Evolutionary conservation across 64 coral and sea anemone genomes (phyloP), one percentile per base, ranked within the genome.

Genomic region (Pocillopora verrucosa): DNA sequence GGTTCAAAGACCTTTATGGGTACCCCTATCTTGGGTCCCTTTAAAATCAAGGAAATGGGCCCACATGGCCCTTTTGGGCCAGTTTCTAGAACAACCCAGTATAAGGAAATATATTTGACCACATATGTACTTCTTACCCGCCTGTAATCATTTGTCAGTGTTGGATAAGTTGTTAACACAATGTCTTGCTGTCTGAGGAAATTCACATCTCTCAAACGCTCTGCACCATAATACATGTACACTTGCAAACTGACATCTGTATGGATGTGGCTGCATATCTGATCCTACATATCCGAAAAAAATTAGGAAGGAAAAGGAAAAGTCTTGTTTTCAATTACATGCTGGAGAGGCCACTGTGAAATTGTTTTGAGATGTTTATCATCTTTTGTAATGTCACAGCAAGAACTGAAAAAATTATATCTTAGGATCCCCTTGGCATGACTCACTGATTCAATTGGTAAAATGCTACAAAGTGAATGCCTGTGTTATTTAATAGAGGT

Each of bases 141-240:
- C 34, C 58, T 51, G 73, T 80, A 93, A 17, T 93, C 91, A 77
- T 88, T 88, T 0, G 86, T 87, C 57, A 93, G n/a, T 41, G 86
- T 93, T 2, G 91, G 91, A 36, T 93, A 93, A 1, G 91, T 93
- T 58, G 91, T 93, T 34, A 93, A 35, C 12, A 93, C 87, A 63
- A 93, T 89, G 64, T 93, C 91, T 73, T 93, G 91, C 22, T 88
- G 22, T 16, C 60, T 88, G 4, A 93, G 41, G 56, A 82, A 93
- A 58, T 89, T 81, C 64, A 93, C 57, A 64, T 93, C 91, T 38
- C 74, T 80, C 16, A 89, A 61, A 65, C 86, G 62, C 86, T 93
- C 83, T 69, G 86, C 77, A 65, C 91, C 91, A 68, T 93, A 93
- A 58, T 93, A 93, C 86, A 93, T 83, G 86, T 93, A 93, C 36